These are phyloP conservation scores for Euplagia quadripunctaria DNA, from an alignment of 2,888 invertebrate genomes.

Conservation along the genomic window DNA sequence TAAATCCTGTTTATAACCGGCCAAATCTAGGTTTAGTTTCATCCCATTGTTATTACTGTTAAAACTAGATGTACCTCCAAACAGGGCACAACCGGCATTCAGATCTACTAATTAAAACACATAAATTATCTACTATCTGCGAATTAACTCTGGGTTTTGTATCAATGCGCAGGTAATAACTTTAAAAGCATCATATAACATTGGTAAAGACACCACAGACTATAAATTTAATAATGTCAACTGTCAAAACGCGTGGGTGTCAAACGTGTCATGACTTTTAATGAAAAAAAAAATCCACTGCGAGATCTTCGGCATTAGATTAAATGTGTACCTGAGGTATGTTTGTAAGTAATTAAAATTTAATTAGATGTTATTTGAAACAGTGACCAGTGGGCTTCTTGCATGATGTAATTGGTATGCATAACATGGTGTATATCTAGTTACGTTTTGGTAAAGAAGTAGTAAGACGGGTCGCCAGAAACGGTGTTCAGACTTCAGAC, in stretches of 20 bases:
- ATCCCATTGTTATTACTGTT: neutral
- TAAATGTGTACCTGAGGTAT: slow-evolving; percentile 26
- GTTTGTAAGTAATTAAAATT: slow-evolving; percentile 39
- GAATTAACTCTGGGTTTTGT: neutral
- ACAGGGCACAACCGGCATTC: neutral
- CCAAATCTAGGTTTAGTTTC: too few species aligned
- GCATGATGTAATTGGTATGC: slow-evolving; percentile 14
- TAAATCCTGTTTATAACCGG: too few species aligned
- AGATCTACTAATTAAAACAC: neutral
- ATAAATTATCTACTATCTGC: neutral
- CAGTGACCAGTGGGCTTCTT: slow-evolving; percentile 11
- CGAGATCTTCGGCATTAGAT: slow-evolving; percentile 39
- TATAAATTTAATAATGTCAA: slow-evolving; percentile 58
- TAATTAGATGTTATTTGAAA: slow-evolving; percentile 37
- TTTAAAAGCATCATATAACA: slow-evolving; percentile 32
- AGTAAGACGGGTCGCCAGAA: neutral
- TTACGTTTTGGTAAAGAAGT: neutral
- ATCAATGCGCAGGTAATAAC: neutral
- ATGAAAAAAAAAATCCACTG: slow-evolving; percentile 31
- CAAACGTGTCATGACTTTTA: slow-evolving; percentile 14
- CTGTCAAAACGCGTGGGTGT: slow-evolving; percentile 67
- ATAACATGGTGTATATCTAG: neutral
- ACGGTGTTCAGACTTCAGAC: neutral
- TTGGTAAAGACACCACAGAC: slow-evolving; percentile 28
- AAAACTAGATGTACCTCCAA: neutral